These are phyloP conservation scores for Eueremaeus valkanovi DNA, from an alignment of 2,888 invertebrate species.

Conservation along the genomic window DNA sequence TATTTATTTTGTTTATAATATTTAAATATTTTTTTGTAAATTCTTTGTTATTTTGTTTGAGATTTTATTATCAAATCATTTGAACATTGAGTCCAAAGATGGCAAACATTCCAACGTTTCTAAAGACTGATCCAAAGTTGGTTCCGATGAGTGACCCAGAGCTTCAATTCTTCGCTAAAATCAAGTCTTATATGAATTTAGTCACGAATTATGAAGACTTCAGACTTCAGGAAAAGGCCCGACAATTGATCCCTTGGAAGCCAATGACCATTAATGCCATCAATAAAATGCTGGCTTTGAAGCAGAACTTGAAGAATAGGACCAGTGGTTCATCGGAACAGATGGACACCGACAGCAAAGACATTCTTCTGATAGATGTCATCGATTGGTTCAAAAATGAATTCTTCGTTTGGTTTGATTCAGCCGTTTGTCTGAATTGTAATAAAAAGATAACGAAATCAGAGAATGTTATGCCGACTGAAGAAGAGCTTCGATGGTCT, in stretches of 20 bases:
- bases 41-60: not conserved
- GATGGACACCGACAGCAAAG: conserved; percentile 52
- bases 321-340: too few relatives aligned
- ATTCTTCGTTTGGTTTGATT: conserved; percentile 89
- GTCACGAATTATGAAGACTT: conserved; percentile 22
- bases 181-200: conserved; percentile 27
- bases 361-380: conserved; percentile 72
- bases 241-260: conserved; percentile 29
- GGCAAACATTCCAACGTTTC: conserved; percentile 22
- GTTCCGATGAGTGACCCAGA: not conserved
- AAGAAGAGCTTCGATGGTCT: conserved; percentile 54
- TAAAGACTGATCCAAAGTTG: conserved; percentile 8
- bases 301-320: not conserved
- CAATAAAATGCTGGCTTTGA: conserved; percentile 8
- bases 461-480: conserved; percentile 50
- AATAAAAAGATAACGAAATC: conserved; percentile 54
- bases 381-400: conserved; percentile 85
- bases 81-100: not conserved
- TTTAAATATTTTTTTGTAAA: not conserved
- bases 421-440: conserved; percentile 68
- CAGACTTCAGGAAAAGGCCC: conserved; percentile 14
- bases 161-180: conserved; percentile 13
- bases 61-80: not conserved
- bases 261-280: conserved; percentile 26
- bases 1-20: not conserved